A percentile compares a stretch with the other conserved stretches of the same genome.
phyloP scores from a whole-genome alignment of 2,797 vertebrate genomes.

The Acomys russatus region DNA sequence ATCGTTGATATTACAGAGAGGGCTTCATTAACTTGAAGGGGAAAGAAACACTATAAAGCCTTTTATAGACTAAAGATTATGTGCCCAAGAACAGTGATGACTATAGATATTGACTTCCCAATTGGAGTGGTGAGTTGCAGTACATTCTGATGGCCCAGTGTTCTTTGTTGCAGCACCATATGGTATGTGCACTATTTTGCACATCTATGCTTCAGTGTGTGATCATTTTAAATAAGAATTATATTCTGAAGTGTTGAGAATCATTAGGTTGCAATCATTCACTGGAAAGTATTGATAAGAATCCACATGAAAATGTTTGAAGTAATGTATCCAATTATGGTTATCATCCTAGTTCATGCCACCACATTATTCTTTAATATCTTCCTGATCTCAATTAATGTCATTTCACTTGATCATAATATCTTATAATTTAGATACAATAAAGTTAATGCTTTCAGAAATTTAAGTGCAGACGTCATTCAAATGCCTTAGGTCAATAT shows the following conservation, averaged over 20 bases:
- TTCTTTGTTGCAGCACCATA: not conserved
- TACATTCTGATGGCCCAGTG: not conserved
- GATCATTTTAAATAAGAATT: not conserved
- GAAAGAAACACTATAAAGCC: not conserved
- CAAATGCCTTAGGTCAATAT: not conserved
- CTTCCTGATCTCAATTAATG: too few species aligned
- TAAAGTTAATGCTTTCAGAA: not conserved
- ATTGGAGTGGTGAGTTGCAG: not conserved
- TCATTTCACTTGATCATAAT: not conserved
- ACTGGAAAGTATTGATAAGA: not conserved
- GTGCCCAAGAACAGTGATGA: not conserved
- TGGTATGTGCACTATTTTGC: not conserved
- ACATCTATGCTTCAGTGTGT: not conserved
- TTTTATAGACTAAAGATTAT: not conserved
- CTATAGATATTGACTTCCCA: not conserved
- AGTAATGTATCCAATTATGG: not conserved
- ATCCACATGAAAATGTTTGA: not conserved
- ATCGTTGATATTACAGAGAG: not conserved
- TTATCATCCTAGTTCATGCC: not conserved
- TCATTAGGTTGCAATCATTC: not conserved
- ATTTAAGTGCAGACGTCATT: not conserved
- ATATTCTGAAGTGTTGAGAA: not conserved
- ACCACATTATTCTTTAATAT: not conserved
- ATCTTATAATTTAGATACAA: not conserved
- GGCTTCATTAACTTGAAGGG: not conserved